Evolutionary conservation across 2,888 invertebrate genomes (phyloP).

Genomic region (Encarsia formosa): DNA sequence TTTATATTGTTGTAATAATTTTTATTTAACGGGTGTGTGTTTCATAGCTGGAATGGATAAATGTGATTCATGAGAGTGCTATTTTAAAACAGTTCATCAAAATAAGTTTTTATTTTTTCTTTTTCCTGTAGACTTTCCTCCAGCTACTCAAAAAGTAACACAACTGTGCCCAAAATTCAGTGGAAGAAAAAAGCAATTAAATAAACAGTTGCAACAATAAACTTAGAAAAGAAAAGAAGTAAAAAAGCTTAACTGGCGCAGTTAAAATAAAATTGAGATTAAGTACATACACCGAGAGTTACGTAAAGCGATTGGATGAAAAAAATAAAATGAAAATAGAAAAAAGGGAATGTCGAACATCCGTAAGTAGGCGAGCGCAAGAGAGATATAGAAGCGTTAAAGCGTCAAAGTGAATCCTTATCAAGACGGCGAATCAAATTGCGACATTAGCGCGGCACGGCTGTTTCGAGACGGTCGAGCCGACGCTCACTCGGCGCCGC

Average conservation of each 20-base stretch:
- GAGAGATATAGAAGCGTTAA: too few relatives aligned
- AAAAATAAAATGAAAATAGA: neutral
- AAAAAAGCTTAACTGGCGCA: neutral
- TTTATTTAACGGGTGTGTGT: too few relatives aligned
- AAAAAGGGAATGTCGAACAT: conserved; percentile 14
- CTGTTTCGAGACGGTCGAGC: conserved; percentile 6
- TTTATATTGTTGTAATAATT: too few relatives aligned
- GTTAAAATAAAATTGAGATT: conserved; percentile 1
- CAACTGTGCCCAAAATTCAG: too few relatives aligned
- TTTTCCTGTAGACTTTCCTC: too few relatives aligned
- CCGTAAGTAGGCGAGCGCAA: conserved; percentile 16
- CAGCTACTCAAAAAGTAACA: too few relatives aligned
- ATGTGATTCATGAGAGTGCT: too few relatives aligned
- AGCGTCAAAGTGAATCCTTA: conserved; percentile 24
- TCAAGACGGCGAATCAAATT: conserved; percentile 20
- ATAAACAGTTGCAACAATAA: neutral
- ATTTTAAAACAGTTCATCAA: too few relatives aligned
- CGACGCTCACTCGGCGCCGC: too few relatives aligned
- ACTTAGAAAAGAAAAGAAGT: too few relatives aligned
- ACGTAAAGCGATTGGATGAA: neutral
- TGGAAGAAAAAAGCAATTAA: neutral
- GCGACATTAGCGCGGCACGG: conserved; percentile 2
- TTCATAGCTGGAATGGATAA: too few relatives aligned
- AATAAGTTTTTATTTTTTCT: too few relatives aligned
- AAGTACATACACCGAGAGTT: conserved; percentile 1